Evolutionary conservation across 2,797 vertebrate species (phyloP).

Genomic region (Vipera ursinii): DNA sequence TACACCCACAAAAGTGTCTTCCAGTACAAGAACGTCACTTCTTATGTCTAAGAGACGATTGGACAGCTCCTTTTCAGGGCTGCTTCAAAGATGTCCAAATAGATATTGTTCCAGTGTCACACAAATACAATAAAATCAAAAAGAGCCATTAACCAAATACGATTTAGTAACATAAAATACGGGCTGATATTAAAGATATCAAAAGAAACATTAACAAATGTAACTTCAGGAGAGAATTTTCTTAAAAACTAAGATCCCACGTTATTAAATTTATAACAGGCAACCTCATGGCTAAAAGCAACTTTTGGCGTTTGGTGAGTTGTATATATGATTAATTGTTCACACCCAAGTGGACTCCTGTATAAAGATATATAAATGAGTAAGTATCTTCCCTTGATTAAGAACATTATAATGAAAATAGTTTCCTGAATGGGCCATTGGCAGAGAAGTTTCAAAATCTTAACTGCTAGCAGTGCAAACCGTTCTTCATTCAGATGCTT

Average conservation of each 20-base stretch:
- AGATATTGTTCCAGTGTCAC: slow-evolving; percentile 7
- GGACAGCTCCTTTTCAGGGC: not conserved
- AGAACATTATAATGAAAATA: not conserved
- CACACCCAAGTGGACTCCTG: not conserved
- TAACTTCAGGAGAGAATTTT: slow-evolving; percentile 45
- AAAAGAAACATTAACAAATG: slow-evolving; percentile 32
- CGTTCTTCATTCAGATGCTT: not conserved
- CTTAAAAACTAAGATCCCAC: slow-evolving; percentile 48
- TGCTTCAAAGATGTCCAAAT: slow-evolving; percentile 19
- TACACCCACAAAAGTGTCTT: not conserved
- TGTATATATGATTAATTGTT: not conserved
- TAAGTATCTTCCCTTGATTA: rapidly evolving
- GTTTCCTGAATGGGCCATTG: not conserved
- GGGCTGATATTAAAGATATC: not conserved
- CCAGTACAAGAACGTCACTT: not conserved
- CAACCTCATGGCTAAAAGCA: not conserved
- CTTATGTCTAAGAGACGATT: not conserved
- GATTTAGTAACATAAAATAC: not conserved
- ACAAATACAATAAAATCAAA: slow-evolving; percentile 17
- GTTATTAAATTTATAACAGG: slow-evolving; percentile 1
- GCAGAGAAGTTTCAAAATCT: not conserved
- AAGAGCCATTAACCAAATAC: slow-evolving; percentile 21
- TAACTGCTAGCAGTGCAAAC: not conserved
- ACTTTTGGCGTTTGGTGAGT: rapidly evolving
- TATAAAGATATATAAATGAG: rapidly evolving